Percentiles rank a stretch among this genome's conserved stretches.
Conservation (phyloP, 2,797 vertebrate species). For the Atherinosoma microstoma region DNA sequence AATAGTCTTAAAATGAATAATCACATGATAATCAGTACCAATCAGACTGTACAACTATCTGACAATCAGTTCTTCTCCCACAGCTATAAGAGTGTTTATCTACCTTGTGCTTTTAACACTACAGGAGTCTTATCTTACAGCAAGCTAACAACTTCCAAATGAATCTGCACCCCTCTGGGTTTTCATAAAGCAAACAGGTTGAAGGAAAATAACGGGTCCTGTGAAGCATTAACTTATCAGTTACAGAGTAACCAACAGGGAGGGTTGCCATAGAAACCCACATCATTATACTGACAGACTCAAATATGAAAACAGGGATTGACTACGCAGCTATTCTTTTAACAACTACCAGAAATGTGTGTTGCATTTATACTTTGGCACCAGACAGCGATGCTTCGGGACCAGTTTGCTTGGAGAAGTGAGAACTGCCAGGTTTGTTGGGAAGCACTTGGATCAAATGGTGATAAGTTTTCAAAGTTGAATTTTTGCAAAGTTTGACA, state of each 20-base stretch:
- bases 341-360: conserved; percentile 54
- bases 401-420: conserved; percentile 26
- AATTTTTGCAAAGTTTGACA: conserved; percentile 16
- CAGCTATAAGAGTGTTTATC: conserved; percentile 4
- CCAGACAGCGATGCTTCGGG: conserved; percentile 35
- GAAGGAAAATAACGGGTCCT: conserved; percentile 60
- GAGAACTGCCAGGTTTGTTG: conserved; percentile 21
- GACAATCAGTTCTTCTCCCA: background rate
- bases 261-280: conserved; percentile 83
- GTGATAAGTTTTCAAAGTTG: conserved; percentile 23
- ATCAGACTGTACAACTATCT: background rate
- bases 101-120: conserved; percentile 10
- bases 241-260: conserved; percentile 81
- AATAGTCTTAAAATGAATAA: background rate
- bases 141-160: conserved; percentile 60
- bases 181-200: conserved; percentile 47
- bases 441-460: conserved; percentile 15
- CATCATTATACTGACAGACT: conserved; percentile 73
- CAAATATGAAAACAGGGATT: conserved; percentile 62
- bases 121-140: conserved; percentile 38
- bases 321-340: conserved; percentile 52
- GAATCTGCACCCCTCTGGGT: conserved; percentile 56
- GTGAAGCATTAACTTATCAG: conserved; percentile 82
- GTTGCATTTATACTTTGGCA: conserved; percentile 42
- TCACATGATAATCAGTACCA: background rate